Conservation (phyloP, 2,888 invertebrate genomes). For the Drosophila demipolita region DNA sequence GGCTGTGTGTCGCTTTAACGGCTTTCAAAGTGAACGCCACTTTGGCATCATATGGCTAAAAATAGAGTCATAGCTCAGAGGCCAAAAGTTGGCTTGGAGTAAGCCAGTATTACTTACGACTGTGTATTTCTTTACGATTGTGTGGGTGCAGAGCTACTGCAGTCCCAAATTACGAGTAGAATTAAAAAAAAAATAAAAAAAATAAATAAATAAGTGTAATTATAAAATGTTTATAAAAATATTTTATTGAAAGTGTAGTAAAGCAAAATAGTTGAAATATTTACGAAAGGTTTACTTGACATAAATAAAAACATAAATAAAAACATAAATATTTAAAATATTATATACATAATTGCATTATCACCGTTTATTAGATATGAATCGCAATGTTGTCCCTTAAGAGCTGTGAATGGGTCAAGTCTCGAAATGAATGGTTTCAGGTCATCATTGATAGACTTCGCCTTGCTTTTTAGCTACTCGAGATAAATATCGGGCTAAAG, state of each 20-base stretch:
- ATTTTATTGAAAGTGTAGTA: not conserved
- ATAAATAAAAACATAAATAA: not conserved
- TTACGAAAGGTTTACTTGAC: not conserved
- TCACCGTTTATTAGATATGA: not conserved
- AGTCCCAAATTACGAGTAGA: constrained; percentile 2
- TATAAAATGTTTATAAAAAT: not conserved
- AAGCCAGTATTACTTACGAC: constrained; percentile 17
- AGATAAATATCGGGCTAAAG: constrained; percentile 29
- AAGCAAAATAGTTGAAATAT: not conserved
- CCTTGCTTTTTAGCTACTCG: constrained; percentile 25
- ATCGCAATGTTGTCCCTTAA: not conserved
- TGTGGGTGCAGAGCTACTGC: constrained; percentile 36
- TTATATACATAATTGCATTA: not conserved
- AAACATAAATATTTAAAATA: not conserved
- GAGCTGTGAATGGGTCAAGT: constrained; percentile 26
- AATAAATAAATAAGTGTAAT: not conserved
- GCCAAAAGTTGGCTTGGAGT: constrained; percentile 26
- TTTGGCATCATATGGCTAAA: constrained; percentile 74
- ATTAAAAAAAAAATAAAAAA: not conserved
- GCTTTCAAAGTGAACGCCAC: constrained; percentile 67
- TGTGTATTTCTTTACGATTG: constrained; percentile 1
- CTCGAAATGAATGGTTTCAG: constrained; percentile 28
- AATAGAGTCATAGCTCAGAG: constrained; percentile 73
- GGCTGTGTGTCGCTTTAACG: constrained; percentile 67
- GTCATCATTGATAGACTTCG: constrained; percentile 38